These are phyloP conservation scores for Channa argus DNA, from an alignment of 2,113 vertebrate genomes.

Conservation along the genomic window DNA sequence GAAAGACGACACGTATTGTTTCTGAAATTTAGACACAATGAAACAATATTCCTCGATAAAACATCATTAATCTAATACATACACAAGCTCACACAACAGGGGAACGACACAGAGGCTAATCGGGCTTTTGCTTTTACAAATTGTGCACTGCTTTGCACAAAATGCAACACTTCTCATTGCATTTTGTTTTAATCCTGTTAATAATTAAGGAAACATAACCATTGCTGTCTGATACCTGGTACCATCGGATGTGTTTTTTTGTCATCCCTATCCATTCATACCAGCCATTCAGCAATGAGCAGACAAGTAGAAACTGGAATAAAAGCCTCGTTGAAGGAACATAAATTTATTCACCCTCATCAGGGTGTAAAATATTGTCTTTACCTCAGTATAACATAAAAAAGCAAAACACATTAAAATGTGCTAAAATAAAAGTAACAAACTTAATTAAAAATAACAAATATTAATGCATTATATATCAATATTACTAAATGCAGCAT, in stretches of 20 bases:
- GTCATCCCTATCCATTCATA: too few relatives aligned
- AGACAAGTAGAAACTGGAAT: too few relatives aligned
- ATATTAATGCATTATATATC: too few relatives aligned
- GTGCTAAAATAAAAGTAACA: too few relatives aligned
- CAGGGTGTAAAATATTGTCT: not conserved
- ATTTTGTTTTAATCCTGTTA: too few relatives aligned
- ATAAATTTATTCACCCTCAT: not conserved
- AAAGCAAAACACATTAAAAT: not conserved
- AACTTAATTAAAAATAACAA: too few relatives aligned
- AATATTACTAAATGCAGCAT: not conserved
- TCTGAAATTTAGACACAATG: conserved; percentile 18
- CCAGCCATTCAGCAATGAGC: too few relatives aligned
- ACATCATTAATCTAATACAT: conserved; percentile 12
- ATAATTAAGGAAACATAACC: not conserved
- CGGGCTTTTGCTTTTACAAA: not conserved
- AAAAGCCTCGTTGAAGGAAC: not conserved
- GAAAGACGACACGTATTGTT: conserved; percentile 27
- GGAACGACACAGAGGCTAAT: not conserved
- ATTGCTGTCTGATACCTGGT: not conserved
- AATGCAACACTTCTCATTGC: too few relatives aligned
- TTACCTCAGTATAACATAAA: not conserved
- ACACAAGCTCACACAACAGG: not conserved
- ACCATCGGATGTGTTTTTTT: not conserved
- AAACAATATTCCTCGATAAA: not conserved
- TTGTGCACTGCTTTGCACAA: too few relatives aligned